These are phyloP conservation scores for Chunga burmeisteri DNA, from an alignment of 2,113 vertebrate species.

Conservation along the genomic window DNA sequence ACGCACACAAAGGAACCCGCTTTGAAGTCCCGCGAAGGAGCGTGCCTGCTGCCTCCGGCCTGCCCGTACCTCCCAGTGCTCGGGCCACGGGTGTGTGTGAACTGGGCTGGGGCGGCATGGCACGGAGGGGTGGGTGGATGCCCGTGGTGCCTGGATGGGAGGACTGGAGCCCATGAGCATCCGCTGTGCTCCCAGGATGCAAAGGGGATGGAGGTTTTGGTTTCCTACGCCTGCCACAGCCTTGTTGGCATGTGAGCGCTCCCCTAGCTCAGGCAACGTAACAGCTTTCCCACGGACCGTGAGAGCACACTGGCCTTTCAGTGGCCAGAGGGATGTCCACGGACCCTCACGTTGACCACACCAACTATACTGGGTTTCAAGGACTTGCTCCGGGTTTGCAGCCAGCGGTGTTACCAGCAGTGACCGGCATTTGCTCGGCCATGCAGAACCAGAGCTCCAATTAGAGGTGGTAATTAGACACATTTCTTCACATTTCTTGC, in stretches of 20 bases:
- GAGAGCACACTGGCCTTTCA: accelerated
- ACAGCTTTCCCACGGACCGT: background rate
- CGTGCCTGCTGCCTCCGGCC: constrained; percentile 74
- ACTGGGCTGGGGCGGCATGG: accelerated
- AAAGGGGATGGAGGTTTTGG: accelerated
- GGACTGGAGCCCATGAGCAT: background rate
- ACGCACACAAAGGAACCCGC: constrained; percentile 33
- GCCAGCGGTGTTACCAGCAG: background rate
- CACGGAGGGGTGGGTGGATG: background rate
- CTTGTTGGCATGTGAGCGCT: accelerated
- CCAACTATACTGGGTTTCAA: accelerated
- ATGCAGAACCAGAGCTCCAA: background rate
- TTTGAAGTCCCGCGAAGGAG: constrained; percentile 83
- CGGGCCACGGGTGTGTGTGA: background rate
- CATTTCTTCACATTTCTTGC: background rate
- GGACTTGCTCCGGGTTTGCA: background rate
- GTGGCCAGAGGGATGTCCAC: background rate
- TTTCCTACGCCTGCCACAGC: accelerated
- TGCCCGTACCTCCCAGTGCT: background rate
- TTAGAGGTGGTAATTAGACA: background rate
- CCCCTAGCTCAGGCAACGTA: background rate
- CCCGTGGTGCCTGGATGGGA: accelerated
- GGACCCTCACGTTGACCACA: background rate
- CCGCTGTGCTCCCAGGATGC: accelerated
- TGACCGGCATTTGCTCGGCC: background rate